Evolutionary conservation across 2,797 vertebrate species (phyloP), one percentile per base, ranked within the genome.

Genomic region (Pelobates cultripes): DNA sequence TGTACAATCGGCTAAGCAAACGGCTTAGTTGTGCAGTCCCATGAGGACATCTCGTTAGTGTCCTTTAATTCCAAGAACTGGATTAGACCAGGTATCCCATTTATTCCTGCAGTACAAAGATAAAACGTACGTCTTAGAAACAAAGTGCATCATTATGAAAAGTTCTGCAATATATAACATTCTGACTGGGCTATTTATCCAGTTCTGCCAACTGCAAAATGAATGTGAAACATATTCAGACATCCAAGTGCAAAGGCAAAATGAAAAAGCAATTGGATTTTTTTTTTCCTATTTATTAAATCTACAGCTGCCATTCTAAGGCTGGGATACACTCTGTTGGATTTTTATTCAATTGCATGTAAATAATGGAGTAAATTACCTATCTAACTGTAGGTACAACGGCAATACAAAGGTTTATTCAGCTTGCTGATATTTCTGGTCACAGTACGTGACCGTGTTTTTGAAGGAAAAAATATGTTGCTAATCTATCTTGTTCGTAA

Each of bases 81-180:
- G 55, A 57, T 57, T 14, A 3, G 13, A 14, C 55, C 55, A 14
- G 55, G 13, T 12, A 7, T 57, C 4, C 13, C 4, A 57, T 57
- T 2, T 57, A 51, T 57, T 57, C 2, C 13, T 57, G 55, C 47
- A 28, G 28, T 51, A 6, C 10, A 10, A 10, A 51, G 47, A 51
- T 28, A 28, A 28, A 28, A 28, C 28, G 28, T 28, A 28, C 28
- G 28, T 28, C 28, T 28, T 28, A 28, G 10, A 2, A 6, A 10
- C 10, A 51, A 51, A 66, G 63, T 66, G 63, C 63, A 66, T 66
- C 63, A 40, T 28, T 28, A 66, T 66, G 63, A 66, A 28, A 40
- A 40, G 1, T 7, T 4, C 28, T 15, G 4, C 40, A 28, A 41
- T 40, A 8, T 66, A 28, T 66, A 3, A 2, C 28, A 28, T 3